Evolutionary conservation across 2,797 vertebrate genomes (phyloP).

Genomic region (Artibeus lituratus): DNA sequence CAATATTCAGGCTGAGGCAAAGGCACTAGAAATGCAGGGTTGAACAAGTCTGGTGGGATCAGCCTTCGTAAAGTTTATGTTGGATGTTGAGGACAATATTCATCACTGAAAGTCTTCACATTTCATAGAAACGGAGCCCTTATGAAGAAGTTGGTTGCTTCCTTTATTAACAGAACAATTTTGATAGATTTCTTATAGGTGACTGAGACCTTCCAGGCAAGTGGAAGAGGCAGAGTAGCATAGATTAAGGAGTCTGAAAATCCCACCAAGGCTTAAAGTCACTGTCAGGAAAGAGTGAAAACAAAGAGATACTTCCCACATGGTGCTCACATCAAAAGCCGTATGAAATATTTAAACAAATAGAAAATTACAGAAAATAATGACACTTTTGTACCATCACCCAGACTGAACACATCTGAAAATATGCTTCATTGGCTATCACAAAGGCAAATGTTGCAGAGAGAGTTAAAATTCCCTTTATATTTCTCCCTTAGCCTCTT

Average conservation of each 20-base stretch:
- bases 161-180: neutral
- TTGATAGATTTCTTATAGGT: neutral
- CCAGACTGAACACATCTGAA: neutral
- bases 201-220: neutral
- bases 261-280: neutral
- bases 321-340: neutral
- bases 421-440: neutral
- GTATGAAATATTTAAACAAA: neutral
- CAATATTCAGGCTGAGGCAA: neutral
- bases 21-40: neutral
- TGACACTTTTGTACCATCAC: neutral
- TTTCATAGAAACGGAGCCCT: neutral
- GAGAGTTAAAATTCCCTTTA: neutral
- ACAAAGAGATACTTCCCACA: neutral
- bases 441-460: neutral
- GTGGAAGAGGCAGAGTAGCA: neutral
- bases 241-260: neutral
- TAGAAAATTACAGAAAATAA: neutral
- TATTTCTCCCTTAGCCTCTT: neutral
- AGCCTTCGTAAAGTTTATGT: neutral
- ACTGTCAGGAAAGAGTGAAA: neutral
- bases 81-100: neutral
- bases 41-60: neutral
- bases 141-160: neutral
- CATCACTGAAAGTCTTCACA: neutral